These are phyloP conservation scores for Notiomystis cincta DNA, from an alignment of 2,113 vertebrate species.

Conservation along the genomic window DNA sequence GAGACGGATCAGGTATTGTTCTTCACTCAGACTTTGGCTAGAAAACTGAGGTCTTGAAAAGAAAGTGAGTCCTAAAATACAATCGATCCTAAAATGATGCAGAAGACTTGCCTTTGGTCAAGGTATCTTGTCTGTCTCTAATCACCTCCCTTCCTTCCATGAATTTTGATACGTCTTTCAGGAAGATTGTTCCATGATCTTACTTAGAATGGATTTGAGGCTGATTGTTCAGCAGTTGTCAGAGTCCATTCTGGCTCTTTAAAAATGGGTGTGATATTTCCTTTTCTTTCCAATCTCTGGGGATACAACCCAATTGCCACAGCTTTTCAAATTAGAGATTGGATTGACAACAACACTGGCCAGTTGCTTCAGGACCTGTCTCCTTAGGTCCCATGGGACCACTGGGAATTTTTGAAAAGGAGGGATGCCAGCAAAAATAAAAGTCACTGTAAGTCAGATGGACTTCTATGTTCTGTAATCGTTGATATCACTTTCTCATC, in stretches of 20 bases:
- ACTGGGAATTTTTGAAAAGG: neutral
- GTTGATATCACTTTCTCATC: neutral
- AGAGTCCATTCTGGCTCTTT: neutral
- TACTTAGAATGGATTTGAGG: neutral
- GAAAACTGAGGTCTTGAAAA: neutral
- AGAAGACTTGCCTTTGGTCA: neutral
- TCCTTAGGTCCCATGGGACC: neutral
- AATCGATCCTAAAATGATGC: neutral
- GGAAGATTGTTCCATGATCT: neutral
- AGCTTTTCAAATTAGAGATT: neutral
- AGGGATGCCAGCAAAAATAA: neutral
- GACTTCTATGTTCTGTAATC: neutral
- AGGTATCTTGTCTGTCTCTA: neutral
- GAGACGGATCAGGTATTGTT: neutral
- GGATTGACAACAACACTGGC: neutral
- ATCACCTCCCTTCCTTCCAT: neutral
- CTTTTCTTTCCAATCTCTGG: neutral
- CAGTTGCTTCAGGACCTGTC: neutral
- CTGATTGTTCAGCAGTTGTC: neutral
- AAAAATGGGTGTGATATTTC: neutral
- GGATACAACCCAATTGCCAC: fast-evolving
- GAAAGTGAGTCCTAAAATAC: neutral
- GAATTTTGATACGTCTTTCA: neutral
- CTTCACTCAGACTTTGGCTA: neutral
- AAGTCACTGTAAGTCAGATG: neutral